phyloP scores from a whole-genome alignment of 2,797 vertebrate species.

The Pangasius larnaudii region DNA sequence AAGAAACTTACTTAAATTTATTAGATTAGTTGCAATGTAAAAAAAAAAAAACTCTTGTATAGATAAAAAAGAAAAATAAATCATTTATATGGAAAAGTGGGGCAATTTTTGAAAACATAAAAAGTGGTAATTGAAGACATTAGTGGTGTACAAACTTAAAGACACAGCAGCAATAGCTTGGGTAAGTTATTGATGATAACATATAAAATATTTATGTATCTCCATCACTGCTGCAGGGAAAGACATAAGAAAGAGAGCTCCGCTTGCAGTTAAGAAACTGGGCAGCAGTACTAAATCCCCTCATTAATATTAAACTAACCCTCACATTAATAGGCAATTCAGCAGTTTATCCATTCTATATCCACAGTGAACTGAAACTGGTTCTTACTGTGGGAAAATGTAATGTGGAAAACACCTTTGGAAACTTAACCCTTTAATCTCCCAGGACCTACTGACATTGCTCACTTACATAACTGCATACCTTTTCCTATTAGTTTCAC shows the following conservation, averaged over 20 bases:
- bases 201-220: constrained; percentile 17
- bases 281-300: constrained; percentile 17
- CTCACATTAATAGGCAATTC: constrained; percentile 24
- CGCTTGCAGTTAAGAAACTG: constrained; percentile 26
- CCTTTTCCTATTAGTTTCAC: not conserved
- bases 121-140: not conserved
- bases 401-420: not conserved
- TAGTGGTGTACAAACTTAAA: not conserved
- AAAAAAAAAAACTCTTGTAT: not conserved
- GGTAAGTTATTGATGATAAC: constrained; percentile 25
- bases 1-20: not conserved
- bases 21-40: not conserved
- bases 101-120: not conserved
- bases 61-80: not conserved
- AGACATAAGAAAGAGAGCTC: constrained; percentile 12
- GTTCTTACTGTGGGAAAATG: not conserved
- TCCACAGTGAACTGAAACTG: not conserved
- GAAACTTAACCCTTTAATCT: not conserved
- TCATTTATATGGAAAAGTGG: not conserved
- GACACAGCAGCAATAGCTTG: not conserved
- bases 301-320: constrained; percentile 26
- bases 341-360: not conserved
- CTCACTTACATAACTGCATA: too few species aligned
- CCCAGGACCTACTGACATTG: not conserved
- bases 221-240: constrained; percentile 10